Evolutionary conservation across 2,113 vertebrate genomes (phyloP).

Genomic region (Dasypus novemcinctus): DNA sequence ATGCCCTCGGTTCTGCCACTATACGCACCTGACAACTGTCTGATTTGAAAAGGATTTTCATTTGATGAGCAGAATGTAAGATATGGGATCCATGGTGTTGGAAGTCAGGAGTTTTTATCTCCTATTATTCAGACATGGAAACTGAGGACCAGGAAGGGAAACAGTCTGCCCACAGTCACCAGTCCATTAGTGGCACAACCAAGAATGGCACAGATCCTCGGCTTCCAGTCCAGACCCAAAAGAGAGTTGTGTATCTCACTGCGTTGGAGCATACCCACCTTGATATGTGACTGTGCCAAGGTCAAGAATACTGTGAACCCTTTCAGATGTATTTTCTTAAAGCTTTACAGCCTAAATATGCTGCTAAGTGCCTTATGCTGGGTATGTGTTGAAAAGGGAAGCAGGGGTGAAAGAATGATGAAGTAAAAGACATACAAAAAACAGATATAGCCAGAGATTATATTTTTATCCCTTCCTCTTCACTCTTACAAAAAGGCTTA

Average conservation of each 20-base stretch:
- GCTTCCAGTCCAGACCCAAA: background rate
- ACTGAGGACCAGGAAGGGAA: background rate
- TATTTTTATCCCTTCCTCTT: background rate
- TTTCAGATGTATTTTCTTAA: background rate
- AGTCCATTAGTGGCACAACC: background rate
- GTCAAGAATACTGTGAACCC: background rate
- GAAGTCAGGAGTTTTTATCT: background rate
- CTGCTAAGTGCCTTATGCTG: background rate
- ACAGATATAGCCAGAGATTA: background rate
- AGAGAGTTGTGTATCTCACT: background rate
- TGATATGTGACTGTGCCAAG: background rate
- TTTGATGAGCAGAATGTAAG: background rate
- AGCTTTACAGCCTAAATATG: background rate
- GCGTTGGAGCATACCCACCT: fast-evolving
- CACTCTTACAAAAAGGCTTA: background rate
- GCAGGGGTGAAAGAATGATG: background rate
- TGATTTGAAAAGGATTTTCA: background rate
- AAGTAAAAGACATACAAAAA: background rate
- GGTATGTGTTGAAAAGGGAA: fast-evolving
- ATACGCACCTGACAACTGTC: background rate
- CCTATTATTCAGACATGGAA: background rate
- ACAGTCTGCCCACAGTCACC: background rate
- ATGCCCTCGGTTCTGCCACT: background rate
- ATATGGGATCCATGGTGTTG: background rate
- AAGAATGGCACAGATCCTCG: background rate